Evolutionary conservation across 2,113 vertebrate species (phyloP).

Genomic region (Malurus cyaneus): DNA sequence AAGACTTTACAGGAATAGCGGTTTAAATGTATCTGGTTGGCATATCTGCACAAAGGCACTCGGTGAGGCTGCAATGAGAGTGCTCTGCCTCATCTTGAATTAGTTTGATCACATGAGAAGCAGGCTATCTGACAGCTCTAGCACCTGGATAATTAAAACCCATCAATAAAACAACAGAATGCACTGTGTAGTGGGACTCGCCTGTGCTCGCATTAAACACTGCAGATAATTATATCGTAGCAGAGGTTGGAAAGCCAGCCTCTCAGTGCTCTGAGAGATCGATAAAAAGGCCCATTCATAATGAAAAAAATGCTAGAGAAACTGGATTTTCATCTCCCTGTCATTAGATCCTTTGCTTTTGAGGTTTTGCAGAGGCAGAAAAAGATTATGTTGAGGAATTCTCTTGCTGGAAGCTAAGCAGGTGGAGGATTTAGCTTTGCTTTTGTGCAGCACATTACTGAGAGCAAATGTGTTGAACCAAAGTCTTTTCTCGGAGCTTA

Average conservation of each 20-base stretch:
- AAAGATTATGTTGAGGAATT: slow-evolving; percentile 17
- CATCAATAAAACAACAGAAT: slow-evolving; percentile 44
- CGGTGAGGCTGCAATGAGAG: background rate
- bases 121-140: slow-evolving; percentile 7
- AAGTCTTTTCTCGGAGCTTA: background rate
- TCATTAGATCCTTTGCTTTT: slow-evolving; percentile 21
- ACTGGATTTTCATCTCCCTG: slow-evolving; percentile 34
- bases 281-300: slow-evolving; percentile 34
- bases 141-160: slow-evolving; percentile 48
- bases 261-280: slow-evolving; percentile 10
- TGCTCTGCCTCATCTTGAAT: background rate
- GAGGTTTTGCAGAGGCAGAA: background rate
- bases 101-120: slow-evolving; percentile 22
- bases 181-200: background rate
- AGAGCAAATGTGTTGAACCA: background rate
- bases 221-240: background rate
- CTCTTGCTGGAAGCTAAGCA: slow-evolving; percentile 30
- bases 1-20: background rate
- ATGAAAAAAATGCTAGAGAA: slow-evolving; percentile 22
- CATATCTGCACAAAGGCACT: background rate
- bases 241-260: slow-evolving; percentile 14
- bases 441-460: background rate
- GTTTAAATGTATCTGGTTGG: background rate
- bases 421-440: background rate
- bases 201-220: slow-evolving; percentile 30